Conservation (phyloP, 2,113 vertebrate species). For the Pimephales promelas region DNA sequence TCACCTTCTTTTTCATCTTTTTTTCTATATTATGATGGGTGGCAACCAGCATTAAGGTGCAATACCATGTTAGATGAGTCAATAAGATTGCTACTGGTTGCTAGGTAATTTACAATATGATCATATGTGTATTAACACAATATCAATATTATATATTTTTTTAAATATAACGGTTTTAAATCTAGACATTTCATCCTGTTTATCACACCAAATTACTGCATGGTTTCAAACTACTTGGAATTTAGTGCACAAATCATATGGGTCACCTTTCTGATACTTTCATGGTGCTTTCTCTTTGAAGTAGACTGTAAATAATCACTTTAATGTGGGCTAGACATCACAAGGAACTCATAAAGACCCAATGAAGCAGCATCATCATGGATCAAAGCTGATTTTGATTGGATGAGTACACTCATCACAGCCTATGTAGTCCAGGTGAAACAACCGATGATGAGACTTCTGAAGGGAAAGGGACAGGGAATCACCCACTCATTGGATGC, state of each 20-base stretch:
- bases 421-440: slow-evolving; percentile 50
- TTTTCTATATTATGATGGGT: neutral
- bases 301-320: slow-evolving; percentile 21
- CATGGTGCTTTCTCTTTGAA: neutral
- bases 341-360: neutral
- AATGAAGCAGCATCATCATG: slow-evolving; percentile 29
- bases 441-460: slow-evolving; percentile 41
- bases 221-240: neutral
- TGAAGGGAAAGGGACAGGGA: neutral
- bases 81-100: neutral
- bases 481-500: neutral
- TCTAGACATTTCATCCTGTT: neutral
- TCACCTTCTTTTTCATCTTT: neutral
- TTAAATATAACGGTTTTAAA: neutral
- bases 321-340: neutral
- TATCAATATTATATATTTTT: neutral
- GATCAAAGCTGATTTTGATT: slow-evolving; percentile 58
- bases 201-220: neutral
- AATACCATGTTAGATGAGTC: neutral
- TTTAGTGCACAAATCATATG: neutral
- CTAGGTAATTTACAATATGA: neutral
- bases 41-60: neutral
- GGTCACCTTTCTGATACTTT: neutral
- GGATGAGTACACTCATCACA: slow-evolving; percentile 45
- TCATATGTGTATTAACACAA: neutral